Conservation (phyloP, 2,888 invertebrate species). For the Zhuqinia jingwanae region DNA sequence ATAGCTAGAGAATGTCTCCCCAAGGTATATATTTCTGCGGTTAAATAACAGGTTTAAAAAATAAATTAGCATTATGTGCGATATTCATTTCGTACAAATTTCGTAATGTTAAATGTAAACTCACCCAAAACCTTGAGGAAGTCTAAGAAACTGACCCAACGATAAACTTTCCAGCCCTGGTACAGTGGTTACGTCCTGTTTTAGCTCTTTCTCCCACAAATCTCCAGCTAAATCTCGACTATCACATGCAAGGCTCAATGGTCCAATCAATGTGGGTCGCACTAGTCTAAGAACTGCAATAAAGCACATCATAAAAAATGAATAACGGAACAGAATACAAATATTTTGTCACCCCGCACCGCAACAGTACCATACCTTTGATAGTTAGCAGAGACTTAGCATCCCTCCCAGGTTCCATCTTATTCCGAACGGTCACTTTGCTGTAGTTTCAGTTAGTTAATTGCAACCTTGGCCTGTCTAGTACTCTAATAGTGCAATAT, state of each 20-base stretch:
- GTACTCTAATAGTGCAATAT: too few species aligned
- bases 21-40: slow-evolving; percentile 95
- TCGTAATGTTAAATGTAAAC: slow-evolving; percentile 56
- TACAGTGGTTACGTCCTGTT: slow-evolving; percentile 92
- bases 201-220: slow-evolving; percentile 88
- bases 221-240: slow-evolving; percentile 92
- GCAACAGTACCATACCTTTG: slow-evolving; percentile 77
- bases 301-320: background rate
- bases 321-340: slow-evolving; percentile 2
- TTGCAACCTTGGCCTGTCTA: too few species aligned
- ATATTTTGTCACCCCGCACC: too few species aligned
- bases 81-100: background rate
- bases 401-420: slow-evolving; percentile 71
- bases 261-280: slow-evolving; percentile 92
- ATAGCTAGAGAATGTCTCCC: slow-evolving; percentile 99
- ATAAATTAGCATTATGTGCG: background rate
- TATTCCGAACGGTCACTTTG: too few species aligned
- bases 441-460: too few species aligned
- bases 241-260: slow-evolving; percentile 91
- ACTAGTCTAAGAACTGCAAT: slow-evolving; percentile 94
- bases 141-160: slow-evolving; percentile 93
- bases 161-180: slow-evolving; percentile 90
- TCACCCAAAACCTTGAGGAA: slow-evolving; percentile 97
- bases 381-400: slow-evolving; percentile 77
- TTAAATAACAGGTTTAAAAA: too few species aligned